These are phyloP conservation scores for Phymanthus crucifer DNA, from an alignment of 92 coral and sea anemone species.

Conservation along the genomic window DNA sequence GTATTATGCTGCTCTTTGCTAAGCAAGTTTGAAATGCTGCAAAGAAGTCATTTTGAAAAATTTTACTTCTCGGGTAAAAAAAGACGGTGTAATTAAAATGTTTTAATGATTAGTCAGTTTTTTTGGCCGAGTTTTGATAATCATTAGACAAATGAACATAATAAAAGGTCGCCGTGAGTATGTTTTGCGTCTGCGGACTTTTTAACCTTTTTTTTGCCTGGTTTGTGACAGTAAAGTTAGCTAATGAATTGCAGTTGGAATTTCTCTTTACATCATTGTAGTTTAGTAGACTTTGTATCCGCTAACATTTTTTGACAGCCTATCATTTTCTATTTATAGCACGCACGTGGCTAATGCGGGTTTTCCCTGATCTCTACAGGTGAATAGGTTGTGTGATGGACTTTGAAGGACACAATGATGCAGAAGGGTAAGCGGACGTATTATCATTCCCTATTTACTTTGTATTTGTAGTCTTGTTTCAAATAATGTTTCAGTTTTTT, in stretches of 20 bases:
- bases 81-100: not conserved
- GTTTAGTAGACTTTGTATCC: not conserved
- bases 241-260: not conserved
- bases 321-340: constrained; percentile 29
- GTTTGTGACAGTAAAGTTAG: not conserved
- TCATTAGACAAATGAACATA: not conserved
- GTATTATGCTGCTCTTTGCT: not conserved
- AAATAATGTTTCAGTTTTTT: constrained; percentile 7
- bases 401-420: constrained; percentile 61
- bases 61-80: not conserved
- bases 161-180: not conserved
- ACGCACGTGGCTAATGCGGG: constrained; percentile 63
- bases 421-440: constrained; percentile 54
- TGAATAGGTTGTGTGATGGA: constrained; percentile 57
- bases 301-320: constrained; percentile 7
- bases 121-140: not conserved
- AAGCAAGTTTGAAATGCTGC: not conserved
- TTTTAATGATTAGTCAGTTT: not conserved
- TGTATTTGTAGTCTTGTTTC: not conserved
- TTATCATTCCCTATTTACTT: constrained; percentile 12
- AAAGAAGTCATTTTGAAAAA: not conserved
- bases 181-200: not conserved
- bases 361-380: constrained; percentile 69
- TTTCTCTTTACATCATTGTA: not conserved
- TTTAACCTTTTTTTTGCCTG: not conserved